Evolutionary conservation across 1,140 invertebrate species (phyloP), one percentile per base, ranked within the genome.

Genomic region (Thaumetopoea pityocampa): DNA sequence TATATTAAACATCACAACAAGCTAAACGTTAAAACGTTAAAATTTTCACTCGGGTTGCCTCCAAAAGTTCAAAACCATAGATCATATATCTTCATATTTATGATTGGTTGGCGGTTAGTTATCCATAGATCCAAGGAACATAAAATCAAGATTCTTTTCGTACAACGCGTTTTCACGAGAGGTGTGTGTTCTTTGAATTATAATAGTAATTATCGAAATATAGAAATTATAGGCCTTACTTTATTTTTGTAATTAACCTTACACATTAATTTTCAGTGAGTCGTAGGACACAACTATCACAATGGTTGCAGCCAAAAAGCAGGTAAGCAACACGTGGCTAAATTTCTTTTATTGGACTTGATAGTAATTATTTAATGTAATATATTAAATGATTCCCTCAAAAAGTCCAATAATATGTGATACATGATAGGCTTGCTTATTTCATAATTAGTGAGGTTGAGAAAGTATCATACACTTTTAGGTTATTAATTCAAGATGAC

Each of bases 241-340:
- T 9, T 10, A n/a, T 5, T 33, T 15, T 43, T 33, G 5, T 33
- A 5, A n/a, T n/a, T n/a, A n/a, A n/a, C n/a, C n/a, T n/a, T n/a
- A n/a, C n/a, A n/a, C n/a, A n/a, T n/a, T n/a, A n/a, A n/a, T n/a
- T 42, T 50, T 28, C 29, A 48, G 40, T 41, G 34, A 38, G 27
- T 37, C 17, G 44, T 48, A 33, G 10, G 19, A 7, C 35, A 20
- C 29, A 49, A 47, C 38, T 34, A 46, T 27, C 58, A 76, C 45
- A 67, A 83, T 83, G 79, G 79, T 81, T 55, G 79, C 79, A 7
- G 79, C 79, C 34, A 83, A 83, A 60, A 83, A 83, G 62, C 79
- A 83, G 61, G 79, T 79, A 46, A 60, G 68, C 9, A 52, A 40
- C 66, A 77, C 67, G 64, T 73, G 63, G 47, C 50, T 33, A 15